Base-by-base conservation (phyloP, 2,888 invertebrate genomes). In the Macrophya alboannulata region DNA sequence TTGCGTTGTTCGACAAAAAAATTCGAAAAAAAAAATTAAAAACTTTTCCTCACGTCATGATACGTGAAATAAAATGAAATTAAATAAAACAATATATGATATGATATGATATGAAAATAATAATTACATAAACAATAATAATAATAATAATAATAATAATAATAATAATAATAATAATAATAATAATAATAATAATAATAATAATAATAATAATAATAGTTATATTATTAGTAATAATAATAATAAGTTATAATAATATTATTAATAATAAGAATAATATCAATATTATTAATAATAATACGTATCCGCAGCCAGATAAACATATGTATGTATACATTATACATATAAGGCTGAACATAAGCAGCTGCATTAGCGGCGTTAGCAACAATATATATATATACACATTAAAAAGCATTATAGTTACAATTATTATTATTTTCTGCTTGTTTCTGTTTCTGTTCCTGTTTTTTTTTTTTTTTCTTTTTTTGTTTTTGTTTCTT, bases 381-480 rank as follows among this genome's bases (percentile, higher is more conserved):
- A 62, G 40, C 81, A 62, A 43, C 81, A 43, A 40, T 62, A 40
- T 59, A 74, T 62, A 40, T 59, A 74, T 74, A 81, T 81, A 81
- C 55, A 79, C 79, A 79, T 79, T 55, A 79, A 79, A 79, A 79
- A 79, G 79, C 79, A 77, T 43, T 76, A 55, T 40, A 79, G 55
- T 79, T 79, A 79, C 79, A 79, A 79, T 55, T 79, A 79, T 79
- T 59, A 71, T 37, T 37, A 76, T 15, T 76, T 48, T 48, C 8
- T 15, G 12, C 8, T 72, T n/a, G 15, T 48, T 48, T 25, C n/a
- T 6, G 45, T 74, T 45, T 25, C 12, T 17, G 12, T 21, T 48
- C n/a, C 9, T 21, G 8, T 25, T 45, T 45, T 45, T 21, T 12
- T 25, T 25, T 74, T 21, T 37, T 9, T 77, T 9, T 0, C 9